phyloP scores from a whole-genome alignment of 2,113 vertebrate species.

The Psephotus haematonotus region DNA sequence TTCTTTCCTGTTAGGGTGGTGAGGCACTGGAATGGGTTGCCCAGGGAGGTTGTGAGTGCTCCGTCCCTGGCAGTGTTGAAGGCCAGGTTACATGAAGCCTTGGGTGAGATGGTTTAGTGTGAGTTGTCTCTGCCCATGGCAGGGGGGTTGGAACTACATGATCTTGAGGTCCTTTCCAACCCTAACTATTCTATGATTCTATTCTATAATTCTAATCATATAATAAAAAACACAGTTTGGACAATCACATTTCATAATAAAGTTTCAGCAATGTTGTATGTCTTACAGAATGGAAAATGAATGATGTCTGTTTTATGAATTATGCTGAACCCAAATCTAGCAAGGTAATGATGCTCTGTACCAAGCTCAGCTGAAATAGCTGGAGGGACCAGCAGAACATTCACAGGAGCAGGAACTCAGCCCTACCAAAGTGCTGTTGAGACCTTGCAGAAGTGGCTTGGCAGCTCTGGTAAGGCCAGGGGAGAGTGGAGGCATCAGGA shows the following conservation, averaged over 20 bases:
- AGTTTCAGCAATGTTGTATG: not conserved
- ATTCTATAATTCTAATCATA: not conserved
- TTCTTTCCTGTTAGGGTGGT: too few species aligned
- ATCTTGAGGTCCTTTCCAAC: too few species aligned
- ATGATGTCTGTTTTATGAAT: not conserved
- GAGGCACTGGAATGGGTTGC: too few species aligned
- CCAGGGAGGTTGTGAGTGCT: too few species aligned
- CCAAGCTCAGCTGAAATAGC: not conserved
- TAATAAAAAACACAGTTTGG: not conserved
- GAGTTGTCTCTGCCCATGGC: too few species aligned
- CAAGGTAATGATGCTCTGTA: not conserved
- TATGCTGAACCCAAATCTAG: not conserved
- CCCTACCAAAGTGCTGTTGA: not conserved
- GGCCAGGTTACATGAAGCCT: too few species aligned
- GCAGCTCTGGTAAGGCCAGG: not conserved
- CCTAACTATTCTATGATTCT: too few species aligned
- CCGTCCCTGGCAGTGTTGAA: too few species aligned
- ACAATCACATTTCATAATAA: slow-evolving; percentile 14
- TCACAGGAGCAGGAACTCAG: not conserved
- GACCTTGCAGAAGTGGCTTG: not conserved
- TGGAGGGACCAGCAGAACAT: not conserved
- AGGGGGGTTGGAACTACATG: too few species aligned
- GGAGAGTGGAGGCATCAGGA: not conserved
- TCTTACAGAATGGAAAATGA: not conserved
- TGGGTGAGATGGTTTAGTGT: too few species aligned